Evolutionary conservation across 2,888 invertebrate species (phyloP).

Genomic region (Colostygia pectinataria): DNA sequence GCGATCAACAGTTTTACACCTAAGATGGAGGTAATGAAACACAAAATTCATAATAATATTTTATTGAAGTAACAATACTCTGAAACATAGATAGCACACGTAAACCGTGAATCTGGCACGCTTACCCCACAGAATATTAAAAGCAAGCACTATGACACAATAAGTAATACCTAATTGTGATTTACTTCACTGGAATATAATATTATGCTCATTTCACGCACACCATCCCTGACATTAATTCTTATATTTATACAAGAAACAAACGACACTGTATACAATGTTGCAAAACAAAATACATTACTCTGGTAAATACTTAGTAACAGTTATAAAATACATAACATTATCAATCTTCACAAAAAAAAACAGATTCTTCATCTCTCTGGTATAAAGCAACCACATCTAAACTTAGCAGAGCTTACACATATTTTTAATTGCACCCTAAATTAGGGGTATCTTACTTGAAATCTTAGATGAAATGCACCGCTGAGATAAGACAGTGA

Average conservation of each 20-base stretch:
- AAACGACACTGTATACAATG: background rate
- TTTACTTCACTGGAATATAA: conserved; percentile 14
- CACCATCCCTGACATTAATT: conserved; percentile 12
- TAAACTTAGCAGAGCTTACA: no score
- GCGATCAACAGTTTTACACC: no score
- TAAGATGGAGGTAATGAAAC: background rate
- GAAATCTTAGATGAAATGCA: no score
- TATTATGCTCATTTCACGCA: conserved; percentile 14
- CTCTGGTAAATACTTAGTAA: conserved; percentile 12
- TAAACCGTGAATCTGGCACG: conserved; percentile 38
- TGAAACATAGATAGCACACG: conserved; percentile 56
- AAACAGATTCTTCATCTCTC: no score
- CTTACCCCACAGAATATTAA: conserved; percentile 29
- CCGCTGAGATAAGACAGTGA: no score
- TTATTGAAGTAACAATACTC: conserved; percentile 78
- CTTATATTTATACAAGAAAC: conserved; percentile 1
- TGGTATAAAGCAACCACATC: no score
- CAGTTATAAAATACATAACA: conserved; percentile 11
- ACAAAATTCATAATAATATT: conserved; percentile 52
- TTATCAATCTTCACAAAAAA: background rate
- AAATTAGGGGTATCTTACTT: no score
- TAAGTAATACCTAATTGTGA: conserved; percentile 11
- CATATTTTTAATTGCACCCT: no score
- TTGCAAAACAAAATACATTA: conserved; percentile 11
- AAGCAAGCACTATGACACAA: conserved; percentile 16